Conservation (phyloP, 2,797 vertebrate genomes). For the Halcyon chelicuti region DNA sequence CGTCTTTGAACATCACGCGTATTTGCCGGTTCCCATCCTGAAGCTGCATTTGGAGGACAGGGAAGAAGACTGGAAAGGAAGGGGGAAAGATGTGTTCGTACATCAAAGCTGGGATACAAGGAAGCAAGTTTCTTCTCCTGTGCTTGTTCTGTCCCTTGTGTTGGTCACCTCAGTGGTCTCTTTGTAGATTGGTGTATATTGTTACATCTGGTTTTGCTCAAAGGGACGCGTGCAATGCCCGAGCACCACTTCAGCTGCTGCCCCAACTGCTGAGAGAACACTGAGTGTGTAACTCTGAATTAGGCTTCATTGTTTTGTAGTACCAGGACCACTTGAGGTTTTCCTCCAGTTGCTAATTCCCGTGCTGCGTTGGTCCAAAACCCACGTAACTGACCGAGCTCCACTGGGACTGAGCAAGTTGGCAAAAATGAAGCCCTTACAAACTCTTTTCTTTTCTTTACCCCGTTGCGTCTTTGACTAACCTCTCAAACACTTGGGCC, state of each 20-base stretch:
- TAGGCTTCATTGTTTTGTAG: neutral
- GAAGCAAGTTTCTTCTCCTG: neutral
- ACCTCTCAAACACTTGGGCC: neutral
- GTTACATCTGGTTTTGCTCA: neutral
- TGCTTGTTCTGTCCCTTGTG: neutral
- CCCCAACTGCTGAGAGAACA: neutral
- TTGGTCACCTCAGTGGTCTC: neutral
- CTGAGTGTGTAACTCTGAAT: neutral
- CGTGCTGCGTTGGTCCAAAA: neutral
- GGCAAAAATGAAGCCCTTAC: neutral
- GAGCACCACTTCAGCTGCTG: neutral
- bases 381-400: fast-evolving
- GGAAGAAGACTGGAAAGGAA: neutral
- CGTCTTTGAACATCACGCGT: neutral
- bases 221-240: neutral
- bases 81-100: neutral
- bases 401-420: neutral
- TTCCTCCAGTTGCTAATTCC: neutral
- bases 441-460: neutral
- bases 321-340: neutral
- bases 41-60: neutral
- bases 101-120: neutral
- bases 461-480: neutral
- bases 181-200: neutral
- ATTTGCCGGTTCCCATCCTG: neutral